Evolutionary conservation across 2,888 invertebrate genomes (phyloP).

Genomic region (Endomychus coccineus): DNA sequence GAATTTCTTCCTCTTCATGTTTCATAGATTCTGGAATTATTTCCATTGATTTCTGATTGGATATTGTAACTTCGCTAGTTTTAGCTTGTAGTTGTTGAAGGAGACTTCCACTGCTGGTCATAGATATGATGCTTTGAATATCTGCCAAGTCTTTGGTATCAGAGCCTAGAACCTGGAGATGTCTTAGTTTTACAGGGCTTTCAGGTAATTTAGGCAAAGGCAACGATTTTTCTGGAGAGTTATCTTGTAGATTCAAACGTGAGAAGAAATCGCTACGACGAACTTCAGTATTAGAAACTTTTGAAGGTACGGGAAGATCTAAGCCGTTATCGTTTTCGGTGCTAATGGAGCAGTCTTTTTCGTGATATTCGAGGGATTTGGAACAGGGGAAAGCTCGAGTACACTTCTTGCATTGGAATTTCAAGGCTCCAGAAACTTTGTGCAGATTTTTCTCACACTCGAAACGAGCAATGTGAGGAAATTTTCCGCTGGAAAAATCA

Average conservation of each 20-base stretch:
- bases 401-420: conserved; percentile 64
- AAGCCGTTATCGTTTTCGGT: conserved; percentile 31
- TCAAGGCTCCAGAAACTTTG: conserved; percentile 49
- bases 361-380: conserved; percentile 62
- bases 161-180: conserved; percentile 36
- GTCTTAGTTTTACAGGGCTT: neutral
- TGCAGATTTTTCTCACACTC: conserved; percentile 63
- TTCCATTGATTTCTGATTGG: conserved; percentile 24
- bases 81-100: conserved; percentile 54
- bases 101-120: conserved; percentile 63
- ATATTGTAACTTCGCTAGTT: conserved; percentile 40
- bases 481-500: conserved; percentile 75
- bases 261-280: conserved; percentile 75
- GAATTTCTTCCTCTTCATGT: conserved; percentile 59
- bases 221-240: conserved; percentile 45
- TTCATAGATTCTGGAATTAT: conserved; percentile 25
- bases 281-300: conserved; percentile 50
- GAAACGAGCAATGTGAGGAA: conserved; percentile 67
- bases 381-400: conserved; percentile 63
- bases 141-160: conserved; percentile 73
- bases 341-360: conserved; percentile 46
- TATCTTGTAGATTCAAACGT: conserved; percentile 68
- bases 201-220: neutral
- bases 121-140: conserved; percentile 74
- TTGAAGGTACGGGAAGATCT: conserved; percentile 32